Evolutionary conservation across 2,113 vertebrate genomes (phyloP).

Genomic region (Hemicordylus capensis): DNA sequence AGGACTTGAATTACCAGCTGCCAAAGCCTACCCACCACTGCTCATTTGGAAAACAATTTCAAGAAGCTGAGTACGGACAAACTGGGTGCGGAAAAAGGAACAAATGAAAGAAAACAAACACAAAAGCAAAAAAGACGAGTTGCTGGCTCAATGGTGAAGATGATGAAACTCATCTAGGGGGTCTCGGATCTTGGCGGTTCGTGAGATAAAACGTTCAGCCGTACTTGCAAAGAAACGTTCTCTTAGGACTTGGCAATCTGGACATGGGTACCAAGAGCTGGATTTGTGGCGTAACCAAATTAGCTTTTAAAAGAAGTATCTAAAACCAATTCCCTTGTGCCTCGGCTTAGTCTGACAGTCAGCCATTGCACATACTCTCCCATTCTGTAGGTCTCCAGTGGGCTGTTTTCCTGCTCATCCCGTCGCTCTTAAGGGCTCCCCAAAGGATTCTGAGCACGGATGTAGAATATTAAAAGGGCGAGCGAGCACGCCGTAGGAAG

Average conservation of each 20-base stretch:
- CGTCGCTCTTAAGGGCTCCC: constrained; percentile 36
- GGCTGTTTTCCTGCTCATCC: constrained; percentile 47
- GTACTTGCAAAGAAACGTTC: not conserved
- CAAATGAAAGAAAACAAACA: not conserved
- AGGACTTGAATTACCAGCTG: constrained; percentile 32
- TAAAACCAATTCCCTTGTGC: constrained; percentile 19
- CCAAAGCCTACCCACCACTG: constrained; percentile 15
- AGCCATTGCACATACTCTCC: constrained; percentile 12
- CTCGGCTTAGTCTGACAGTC: constrained; percentile 35
- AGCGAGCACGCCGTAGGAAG: constrained; percentile 50
- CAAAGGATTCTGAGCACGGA: constrained; percentile 65
- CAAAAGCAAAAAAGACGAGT: not conserved
- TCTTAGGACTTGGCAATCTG: constrained; percentile 55
- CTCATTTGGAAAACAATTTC: not conserved
- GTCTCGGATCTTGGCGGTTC: constrained; percentile 15
- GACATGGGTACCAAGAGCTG: constrained; percentile 42
- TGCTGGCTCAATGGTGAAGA: constrained; percentile 37
- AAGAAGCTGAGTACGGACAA: constrained; percentile 31
- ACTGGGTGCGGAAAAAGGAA: constrained; percentile 2
- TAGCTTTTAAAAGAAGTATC: constrained; percentile 50
- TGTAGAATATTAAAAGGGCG: constrained; percentile 62
- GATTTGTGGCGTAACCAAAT: constrained; percentile 39
- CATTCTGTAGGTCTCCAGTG: constrained; percentile 20
- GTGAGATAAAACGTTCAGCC: constrained; percentile 44
- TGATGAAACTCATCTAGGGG: constrained; percentile 17